These are phyloP conservation scores for Aleiodes sp. DNA, from an alignment of 1,140 invertebrate species.

Conservation along the genomic window DNA sequence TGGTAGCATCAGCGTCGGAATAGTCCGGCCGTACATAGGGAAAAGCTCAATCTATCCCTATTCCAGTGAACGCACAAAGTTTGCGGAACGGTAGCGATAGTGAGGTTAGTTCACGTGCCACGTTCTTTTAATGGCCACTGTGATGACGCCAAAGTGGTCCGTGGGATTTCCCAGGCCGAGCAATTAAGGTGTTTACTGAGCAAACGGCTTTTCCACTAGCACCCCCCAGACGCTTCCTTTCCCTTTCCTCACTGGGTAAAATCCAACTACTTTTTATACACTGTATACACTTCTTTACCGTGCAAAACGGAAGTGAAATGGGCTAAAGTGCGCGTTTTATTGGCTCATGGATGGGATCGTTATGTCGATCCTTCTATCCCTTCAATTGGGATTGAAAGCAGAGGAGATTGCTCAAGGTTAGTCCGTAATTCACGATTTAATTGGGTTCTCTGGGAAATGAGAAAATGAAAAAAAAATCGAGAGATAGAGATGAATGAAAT, in stretches of 20 bases:
- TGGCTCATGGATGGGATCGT: neutral
- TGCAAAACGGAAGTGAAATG: neutral
- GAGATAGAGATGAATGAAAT: neutral
- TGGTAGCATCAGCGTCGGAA: too few species aligned
- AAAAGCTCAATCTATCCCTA: too few species aligned
- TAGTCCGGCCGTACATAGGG: too few species aligned
- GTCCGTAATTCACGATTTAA: neutral
- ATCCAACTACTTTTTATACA: neutral
- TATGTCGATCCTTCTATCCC: conserved; percentile 13
- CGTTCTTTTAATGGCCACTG: conserved; percentile 24
- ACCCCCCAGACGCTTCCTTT: neutral
- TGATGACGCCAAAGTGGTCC: conserved; percentile 23
- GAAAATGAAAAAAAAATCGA: neutral
- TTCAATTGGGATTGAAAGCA: neutral
- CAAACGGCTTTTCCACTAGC: conserved; percentile 26
- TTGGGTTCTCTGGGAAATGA: neutral
- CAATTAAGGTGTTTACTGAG: conserved; percentile 36
- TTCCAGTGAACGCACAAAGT: neutral
- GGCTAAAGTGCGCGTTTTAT: neutral
- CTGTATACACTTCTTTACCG: neutral
- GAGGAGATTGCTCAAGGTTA: neutral
- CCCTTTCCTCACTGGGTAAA: neutral
- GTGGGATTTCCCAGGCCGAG: conserved; percentile 12
- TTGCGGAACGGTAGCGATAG: neutral
- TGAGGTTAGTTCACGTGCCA: neutral